Base-by-base conservation (phyloP, 2,113 vertebrate genomes). In the Telmatochromis sp. region DNA sequence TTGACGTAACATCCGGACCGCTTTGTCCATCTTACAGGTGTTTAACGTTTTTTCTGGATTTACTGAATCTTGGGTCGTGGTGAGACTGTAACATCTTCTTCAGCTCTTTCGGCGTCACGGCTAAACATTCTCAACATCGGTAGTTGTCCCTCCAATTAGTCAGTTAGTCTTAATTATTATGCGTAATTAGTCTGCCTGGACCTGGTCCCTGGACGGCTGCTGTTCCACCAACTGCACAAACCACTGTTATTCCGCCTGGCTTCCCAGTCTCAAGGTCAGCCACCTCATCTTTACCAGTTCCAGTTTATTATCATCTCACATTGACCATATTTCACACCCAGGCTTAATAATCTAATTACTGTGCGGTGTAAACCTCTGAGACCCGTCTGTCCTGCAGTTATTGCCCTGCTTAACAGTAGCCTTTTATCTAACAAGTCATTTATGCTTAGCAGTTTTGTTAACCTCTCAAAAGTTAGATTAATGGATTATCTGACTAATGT, bases 151-250 rank as follows among this genome's bases (percentile, higher is more conserved):
- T 35, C 28, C 28, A 63, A 19, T 33, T 63, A 63, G 14, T 63
- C 6, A 63, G 5, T 60, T 0, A 60, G 58, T 35, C 31, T 63
- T 5, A 63, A 35, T 35, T 33, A 63, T 63, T 63, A 0, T 35
- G 58, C 0, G 0, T 35, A 63, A 63, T n/a, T 63, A 63, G 58
- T 63, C 58, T 63, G 0, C 31, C 17, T 11, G 57, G 58, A 4
- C 0, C 6, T 35, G 58, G 31, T 63, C 0, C 31, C 28, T 11
- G 0, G 0, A 7, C 3, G 6, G 9, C 58, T 63, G 58, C 9
- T 63, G 6, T 63, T 31, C 31, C 58, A 63, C 58, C 58, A 63
- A 35, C 31, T 3, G 31, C 15, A 1, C 15, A 63, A n/a, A 63
- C 58, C 31, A 3, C 58, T 2, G 31, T n/a, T 63, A 35, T 63